phyloP scores from a whole-genome alignment of 2,888 invertebrate species.

The Laspeyria flexula region DNA sequence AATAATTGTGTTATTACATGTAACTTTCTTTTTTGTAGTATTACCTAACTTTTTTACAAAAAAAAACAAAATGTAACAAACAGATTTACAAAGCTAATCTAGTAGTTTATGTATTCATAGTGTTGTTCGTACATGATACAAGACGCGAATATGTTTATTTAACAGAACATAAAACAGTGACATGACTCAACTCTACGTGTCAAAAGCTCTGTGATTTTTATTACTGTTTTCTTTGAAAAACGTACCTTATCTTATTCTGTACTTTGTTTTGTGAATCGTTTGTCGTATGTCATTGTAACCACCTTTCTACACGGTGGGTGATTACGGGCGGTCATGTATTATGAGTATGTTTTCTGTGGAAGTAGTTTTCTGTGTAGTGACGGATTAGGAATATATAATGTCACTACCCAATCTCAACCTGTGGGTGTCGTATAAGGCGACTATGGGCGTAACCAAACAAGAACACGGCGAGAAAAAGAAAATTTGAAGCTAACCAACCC shows the following conservation, averaged over 20 bases:
- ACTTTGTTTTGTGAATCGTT: neutral
- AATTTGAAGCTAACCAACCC: no score
- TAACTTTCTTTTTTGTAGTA: no score
- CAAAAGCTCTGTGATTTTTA: conserved; percentile 24
- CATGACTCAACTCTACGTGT: conserved; percentile 21
- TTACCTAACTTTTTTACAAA: no score
- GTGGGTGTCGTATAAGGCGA: no score
- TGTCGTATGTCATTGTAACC: neutral
- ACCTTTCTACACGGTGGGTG: no score
- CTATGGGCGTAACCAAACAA: no score
- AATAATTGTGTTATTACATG: neutral
- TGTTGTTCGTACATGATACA: conserved; percentile 11
- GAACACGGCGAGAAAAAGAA: no score
- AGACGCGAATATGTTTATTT: conserved; percentile 27
- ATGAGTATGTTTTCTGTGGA: no score
- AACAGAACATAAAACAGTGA: conserved; percentile 9
- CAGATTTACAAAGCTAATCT: conserved; percentile 7
- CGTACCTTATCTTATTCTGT: neutral
- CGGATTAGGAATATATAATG: no score
- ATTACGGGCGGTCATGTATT: no score
- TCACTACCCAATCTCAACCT: no score
- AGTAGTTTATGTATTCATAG: conserved; percentile 25
- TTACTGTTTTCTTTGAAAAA: conserved; percentile 18
- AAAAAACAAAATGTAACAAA: neutral
- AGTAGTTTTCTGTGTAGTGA: no score